Percentiles rank a stretch among this genome's conserved stretches.
phyloP scores from a whole-genome alignment of 2,888 invertebrate species.

The Andrena minutula region DNA sequence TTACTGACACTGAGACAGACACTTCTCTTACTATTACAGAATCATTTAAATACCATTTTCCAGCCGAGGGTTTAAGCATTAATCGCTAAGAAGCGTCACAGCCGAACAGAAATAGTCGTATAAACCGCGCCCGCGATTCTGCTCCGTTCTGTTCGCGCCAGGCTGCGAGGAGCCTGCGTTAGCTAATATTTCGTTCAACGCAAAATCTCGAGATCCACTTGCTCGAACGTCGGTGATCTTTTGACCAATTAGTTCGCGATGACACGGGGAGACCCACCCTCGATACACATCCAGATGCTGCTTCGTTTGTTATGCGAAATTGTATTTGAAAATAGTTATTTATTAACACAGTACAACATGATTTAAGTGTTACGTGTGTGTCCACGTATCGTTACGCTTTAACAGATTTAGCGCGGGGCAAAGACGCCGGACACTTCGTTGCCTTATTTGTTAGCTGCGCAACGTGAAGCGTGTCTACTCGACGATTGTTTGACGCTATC shows the following conservation, averaged over 20 bases:
- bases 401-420: slow-evolving; percentile 24
- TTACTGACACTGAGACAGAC: slow-evolving; percentile 31
- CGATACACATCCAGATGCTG: slow-evolving; percentile 11
- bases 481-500: slow-evolving; percentile 9
- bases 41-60: slow-evolving; percentile 24
- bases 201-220: background rate
- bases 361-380: slow-evolving; percentile 42
- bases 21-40: slow-evolving; percentile 33
- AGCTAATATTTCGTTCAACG: background rate
- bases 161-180: background rate
- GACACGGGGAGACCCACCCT: background rate
- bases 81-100: slow-evolving; percentile 6
- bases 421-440: slow-evolving; percentile 7
- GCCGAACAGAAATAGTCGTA: background rate
- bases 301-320: slow-evolving; percentile 30
- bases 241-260: slow-evolving; percentile 36
- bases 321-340: slow-evolving; percentile 41
- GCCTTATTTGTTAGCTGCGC: slow-evolving; percentile 28
- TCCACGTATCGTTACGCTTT: slow-evolving; percentile 46
- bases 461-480: background rate
- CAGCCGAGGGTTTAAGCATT: slow-evolving; percentile 10
- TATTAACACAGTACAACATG: slow-evolving; percentile 47
- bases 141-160: background rate
- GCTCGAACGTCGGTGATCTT: background rate
- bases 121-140: background rate